Evolutionary conservation across 92 coral and sea anemone species (phyloP).

Genomic region (Scolanthus callimorphus): DNA sequence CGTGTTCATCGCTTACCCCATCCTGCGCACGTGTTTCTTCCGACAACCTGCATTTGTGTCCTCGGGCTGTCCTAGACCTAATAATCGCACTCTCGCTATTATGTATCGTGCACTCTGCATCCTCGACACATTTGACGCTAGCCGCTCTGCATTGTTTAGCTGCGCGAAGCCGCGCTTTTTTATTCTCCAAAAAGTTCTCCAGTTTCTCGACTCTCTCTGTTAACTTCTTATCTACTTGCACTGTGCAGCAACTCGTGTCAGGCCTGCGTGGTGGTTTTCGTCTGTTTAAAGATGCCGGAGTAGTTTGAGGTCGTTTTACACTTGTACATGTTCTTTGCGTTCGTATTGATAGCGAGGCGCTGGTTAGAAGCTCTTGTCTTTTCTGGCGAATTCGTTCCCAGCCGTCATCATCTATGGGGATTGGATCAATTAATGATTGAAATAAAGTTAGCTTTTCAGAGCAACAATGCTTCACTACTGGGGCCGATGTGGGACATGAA

Average conservation of each 20-base stretch:
- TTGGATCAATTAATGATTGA: too few species aligned
- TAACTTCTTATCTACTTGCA: constrained; percentile 2
- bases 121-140: background rate
- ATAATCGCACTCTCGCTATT: constrained; percentile 17
- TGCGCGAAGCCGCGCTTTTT: constrained; percentile 1
- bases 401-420: background rate
- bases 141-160: background rate
- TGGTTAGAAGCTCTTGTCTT: background rate
- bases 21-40: too few species aligned
- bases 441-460: too few species aligned
- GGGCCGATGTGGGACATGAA: too few species aligned
- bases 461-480: too few species aligned
- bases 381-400: background rate
- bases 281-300: background rate
- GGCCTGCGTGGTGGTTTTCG: too few species aligned
- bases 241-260: background rate
- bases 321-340: too few species aligned
- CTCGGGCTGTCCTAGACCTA: constrained; percentile 10
- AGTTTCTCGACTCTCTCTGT: constrained; percentile 17
- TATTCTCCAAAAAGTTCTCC: constrained; percentile 22
- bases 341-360: background rate
- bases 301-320: background rate
- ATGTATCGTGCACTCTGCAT: constrained; percentile 11
- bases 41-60: too few species aligned
- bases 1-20: too few species aligned